Evolutionary conservation across 92 coral and sea anemone species (phyloP), one percentile per base, ranked within the genome.

Genomic region (Montipora capitata): DNA sequence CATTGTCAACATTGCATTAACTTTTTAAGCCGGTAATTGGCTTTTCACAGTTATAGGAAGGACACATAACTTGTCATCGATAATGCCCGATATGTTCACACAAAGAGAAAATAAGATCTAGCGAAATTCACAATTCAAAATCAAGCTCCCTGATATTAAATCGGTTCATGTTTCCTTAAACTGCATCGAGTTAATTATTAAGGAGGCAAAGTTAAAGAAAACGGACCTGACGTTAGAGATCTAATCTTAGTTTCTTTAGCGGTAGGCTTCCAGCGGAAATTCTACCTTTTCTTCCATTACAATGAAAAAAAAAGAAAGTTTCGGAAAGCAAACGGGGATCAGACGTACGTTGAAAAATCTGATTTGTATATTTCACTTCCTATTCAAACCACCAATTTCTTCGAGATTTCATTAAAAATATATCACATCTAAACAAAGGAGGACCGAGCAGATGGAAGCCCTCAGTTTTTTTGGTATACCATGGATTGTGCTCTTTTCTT

Each of bases 341-440:
- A 44, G 51, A 40, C 65, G 45, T 15, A 48, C 6, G 35, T 27
- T 45, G 52, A 51, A 14, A 38, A 11, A 5, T 5, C 12, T 48
- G 13, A 14, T 62, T 17, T 15, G 15, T 16, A 62, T 3, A 5
- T 0, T 65, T 41, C 8, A 48, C 0, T 69, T 51, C 17, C 67
- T 51, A 15, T 38, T 68, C 76, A 52, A 7, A 15, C 5, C 70
- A 14, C 12, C 56, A 65, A 54, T 27, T 42, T 8, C 75, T 67
- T 45, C 45, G 85, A 5, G 66, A 72, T 58, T 59, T 82, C 79
- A 82, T 82, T 71, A 82, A 82, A 82, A 82, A 82, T 72, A 27
- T 12, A 82, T 82, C 79, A 61, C 15, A 82, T 71, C 78, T 14
- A 59, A 82, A 82, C 78, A 82, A 71, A 40, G 61, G 20, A 71